Base-by-base conservation (phyloP, 1,140 invertebrate species). In the Latrodectus geometricus region DNA sequence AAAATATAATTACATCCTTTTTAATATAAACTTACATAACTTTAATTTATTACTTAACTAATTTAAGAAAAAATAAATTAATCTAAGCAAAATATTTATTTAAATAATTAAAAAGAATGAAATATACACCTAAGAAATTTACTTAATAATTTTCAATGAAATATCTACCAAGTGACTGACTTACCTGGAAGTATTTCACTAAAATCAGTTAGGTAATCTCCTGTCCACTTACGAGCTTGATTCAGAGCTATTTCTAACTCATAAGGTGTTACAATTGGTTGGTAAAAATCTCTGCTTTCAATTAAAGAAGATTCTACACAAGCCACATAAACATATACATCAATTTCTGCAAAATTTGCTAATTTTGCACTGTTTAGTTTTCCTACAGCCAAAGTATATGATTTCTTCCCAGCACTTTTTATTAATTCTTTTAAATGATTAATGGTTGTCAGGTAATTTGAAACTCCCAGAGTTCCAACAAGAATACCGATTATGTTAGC, bases 341-440 rank as follows among this genome's bases (percentile, higher is more conserved):
- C 97, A 76, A 98, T 95, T 93, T 98, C 96, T 78, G 95, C 93
- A 91, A 98, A 97, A 92, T 99, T 99, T 0, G 97, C 97, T 81
- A 99, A 91, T 91, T 99, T 99, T 0, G 95, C 94, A 68, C 95
- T 94, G 93, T 97, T 98, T 20, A 97, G 94, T 91, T 97, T 97
- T 4, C 97, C 97, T 78, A 99, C 95, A 52, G 95, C 95, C 70
- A 99, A 94, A n/a, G 96, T 95, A 89, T 98, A 98, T 78, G 94
- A 94, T 89, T 96, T 97, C 90, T 97, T 97, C 0, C 95, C 95
- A 65, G 94, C 94, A 65, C 92, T 90, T 89, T 94, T 94, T 1
- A 96, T 93, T 52, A 96, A 91, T 65, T 92, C 90, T 91, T 96
- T 96, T 70, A 98, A 91, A 87, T 94, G 93, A 20, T 93, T 91